phyloP scores from a whole-genome alignment of 2,888 invertebrate genomes.

The Drosophila peninsularis region DNA sequence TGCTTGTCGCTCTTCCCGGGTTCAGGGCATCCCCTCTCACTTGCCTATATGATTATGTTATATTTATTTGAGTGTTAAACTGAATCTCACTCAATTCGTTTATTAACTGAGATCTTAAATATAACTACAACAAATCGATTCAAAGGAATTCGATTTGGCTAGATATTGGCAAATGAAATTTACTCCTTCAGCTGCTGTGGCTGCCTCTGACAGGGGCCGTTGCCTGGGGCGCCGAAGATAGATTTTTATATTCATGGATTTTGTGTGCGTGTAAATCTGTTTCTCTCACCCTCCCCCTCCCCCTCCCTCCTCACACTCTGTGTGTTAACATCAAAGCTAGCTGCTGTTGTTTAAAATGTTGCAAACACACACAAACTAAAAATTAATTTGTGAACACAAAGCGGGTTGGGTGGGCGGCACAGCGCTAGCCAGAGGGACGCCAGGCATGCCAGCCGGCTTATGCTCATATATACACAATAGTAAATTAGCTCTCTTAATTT shows the following conservation, averaged over 20 bases:
- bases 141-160: constrained; percentile 6
- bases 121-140: neutral
- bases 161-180: constrained; percentile 1
- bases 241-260: constrained; percentile 8
- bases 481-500: constrained; percentile 15
- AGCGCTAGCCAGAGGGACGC: constrained; percentile 3
- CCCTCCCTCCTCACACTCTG: neutral
- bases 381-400: constrained; percentile 5
- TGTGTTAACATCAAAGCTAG: constrained; percentile 8
- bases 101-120: neutral
- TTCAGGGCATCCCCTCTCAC: too few species aligned
- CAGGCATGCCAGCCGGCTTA: neutral
- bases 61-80: neutral
- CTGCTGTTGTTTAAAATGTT: constrained; percentile 9
- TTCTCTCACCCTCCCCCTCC: neutral
- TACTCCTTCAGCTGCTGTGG: neutral
- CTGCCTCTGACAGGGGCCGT: constrained; percentile 5
- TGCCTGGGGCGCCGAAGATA: constrained; percentile 2
- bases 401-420: neutral
- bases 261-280: constrained; percentile 3
- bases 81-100: neutral
- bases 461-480: constrained; percentile 9
- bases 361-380: constrained; percentile 3
- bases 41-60: neutral
- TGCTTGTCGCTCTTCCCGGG: too few species aligned